Base-by-base conservation (phyloP, 2,888 invertebrate genomes). In the Apamea crenata region DNA sequence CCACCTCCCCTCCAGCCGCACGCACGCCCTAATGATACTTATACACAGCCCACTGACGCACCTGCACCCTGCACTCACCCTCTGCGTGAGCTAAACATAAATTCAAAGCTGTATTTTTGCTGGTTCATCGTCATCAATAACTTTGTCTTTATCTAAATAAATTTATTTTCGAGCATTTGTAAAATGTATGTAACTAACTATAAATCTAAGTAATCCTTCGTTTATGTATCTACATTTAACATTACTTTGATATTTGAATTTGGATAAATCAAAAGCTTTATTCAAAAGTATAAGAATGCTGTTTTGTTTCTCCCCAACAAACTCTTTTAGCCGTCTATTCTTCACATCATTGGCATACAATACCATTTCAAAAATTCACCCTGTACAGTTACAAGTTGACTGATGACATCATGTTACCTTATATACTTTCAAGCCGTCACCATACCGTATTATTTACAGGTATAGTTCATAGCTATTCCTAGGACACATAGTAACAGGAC, bases 1-100 rank as follows among this genome's bases (percentile, higher is more conserved):
- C 50, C 73, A 63, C 72, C 25, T 25, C 40, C 81, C 80, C 61
- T 68, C 61, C 53, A 80, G 81, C 84, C 89, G 82, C 91, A 91
- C 86, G 88, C 91, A 91, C 90, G 91, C 87, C 90, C 87, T 89
- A 89, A 90, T 92, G 88, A 91, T 91, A 92, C 90, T 88, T 90
- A 89, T 89, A 91, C 81, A 80, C 75, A 78, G 66, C 73, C 74
- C 77, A 67, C 79, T 72, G 80, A 83, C 85, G 78, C 83, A 88
- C 86, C 80, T 85, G 85, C 85, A 83, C 81, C 71, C 75, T 83
- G 87, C 82, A 77, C 78, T 59, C 56, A 71, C 73, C 70, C 83
- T 70, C 72, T 44, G 6, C 56, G 25, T 36, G 14, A 44, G 16
- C 73, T 71, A 65, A 56, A 75, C 53, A 70, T 29, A 14, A 53